Conservation (phyloP, 2,888 invertebrate species). For the Tipula helvola region DNA sequence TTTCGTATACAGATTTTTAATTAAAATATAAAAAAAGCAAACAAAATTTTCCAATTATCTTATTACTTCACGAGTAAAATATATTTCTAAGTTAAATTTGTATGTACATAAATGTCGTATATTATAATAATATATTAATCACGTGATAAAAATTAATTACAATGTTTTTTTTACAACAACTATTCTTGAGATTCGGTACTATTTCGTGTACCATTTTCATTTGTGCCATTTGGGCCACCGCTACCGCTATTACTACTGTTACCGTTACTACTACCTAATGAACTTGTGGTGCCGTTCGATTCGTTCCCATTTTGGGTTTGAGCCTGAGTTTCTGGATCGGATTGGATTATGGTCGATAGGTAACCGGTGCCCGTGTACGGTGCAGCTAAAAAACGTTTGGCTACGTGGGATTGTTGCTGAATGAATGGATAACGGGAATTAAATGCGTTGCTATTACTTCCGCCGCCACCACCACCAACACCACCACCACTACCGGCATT, state of each 20-base stretch:
- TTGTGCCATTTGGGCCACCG: neutral
- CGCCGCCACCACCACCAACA: slow-evolving; percentile 22
- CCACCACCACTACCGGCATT: slow-evolving; percentile 24
- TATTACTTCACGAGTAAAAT: neutral
- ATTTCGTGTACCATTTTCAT: slow-evolving; percentile 24
- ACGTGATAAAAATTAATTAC: neutral
- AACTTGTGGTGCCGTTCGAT: slow-evolving; percentile 31
- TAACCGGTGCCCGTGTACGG: slow-evolving; percentile 77
- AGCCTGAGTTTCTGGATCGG: slow-evolving; percentile 25
- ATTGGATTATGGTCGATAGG: slow-evolving; percentile 58
- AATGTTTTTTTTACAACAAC: neutral
- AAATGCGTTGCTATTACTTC: slow-evolving; percentile 17
- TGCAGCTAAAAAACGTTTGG: slow-evolving; percentile 68
- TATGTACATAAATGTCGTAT: neutral
- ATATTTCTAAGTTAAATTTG: neutral
- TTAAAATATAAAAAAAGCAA: neutral
- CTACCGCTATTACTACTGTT: slow-evolving; percentile 9
- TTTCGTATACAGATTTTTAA: neutral
- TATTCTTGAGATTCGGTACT: slow-evolving; percentile 35
- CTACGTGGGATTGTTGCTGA: slow-evolving; percentile 40
- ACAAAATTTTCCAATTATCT: neutral
- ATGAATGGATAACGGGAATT: slow-evolving; percentile 31
- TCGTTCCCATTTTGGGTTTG: slow-evolving; percentile 24
- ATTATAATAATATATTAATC: neutral
- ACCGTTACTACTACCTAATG: slow-evolving; percentile 9